These are phyloP conservation scores for Amblyraja radiata DNA, from an alignment of 2,797 vertebrate genomes.

Conservation along the genomic window DNA sequence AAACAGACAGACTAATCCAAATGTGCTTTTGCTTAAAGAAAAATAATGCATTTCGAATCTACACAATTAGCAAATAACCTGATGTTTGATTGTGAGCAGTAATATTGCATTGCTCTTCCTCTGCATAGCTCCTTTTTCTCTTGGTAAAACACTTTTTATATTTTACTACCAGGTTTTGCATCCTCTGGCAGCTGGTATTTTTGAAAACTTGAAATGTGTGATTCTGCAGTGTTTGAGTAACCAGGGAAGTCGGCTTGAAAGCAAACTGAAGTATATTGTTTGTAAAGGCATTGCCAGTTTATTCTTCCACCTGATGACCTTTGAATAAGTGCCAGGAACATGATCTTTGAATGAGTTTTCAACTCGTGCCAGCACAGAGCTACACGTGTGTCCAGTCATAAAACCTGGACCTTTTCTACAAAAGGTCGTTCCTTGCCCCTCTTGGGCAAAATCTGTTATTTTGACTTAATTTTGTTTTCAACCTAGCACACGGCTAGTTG, in stretches of 20 bases:
- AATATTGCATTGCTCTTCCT: background rate
- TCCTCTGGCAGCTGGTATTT: background rate
- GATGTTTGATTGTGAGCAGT: background rate
- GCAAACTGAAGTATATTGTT: background rate
- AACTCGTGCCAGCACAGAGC: background rate
- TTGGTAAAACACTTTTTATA: background rate
- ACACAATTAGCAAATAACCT: background rate
- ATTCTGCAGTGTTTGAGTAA: background rate
- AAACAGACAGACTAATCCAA: background rate
- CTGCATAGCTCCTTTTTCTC: background rate
- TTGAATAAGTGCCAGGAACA: background rate
- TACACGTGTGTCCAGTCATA: background rate
- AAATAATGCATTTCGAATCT: background rate
- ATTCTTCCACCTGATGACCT: background rate
- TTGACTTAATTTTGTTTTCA: background rate
- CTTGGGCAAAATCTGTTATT: background rate
- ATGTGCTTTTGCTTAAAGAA: background rate
- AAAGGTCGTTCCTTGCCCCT: background rate
- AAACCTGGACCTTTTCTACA: no score
- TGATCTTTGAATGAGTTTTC: background rate
- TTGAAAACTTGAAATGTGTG: background rate
- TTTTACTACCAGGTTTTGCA: background rate
- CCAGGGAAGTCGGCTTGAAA: background rate
- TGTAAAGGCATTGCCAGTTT: no score
- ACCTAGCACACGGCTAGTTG: background rate